A percentile compares a stretch with the other conserved stretches of the same genome.
Evolutionary conservation across 2,113 vertebrate genomes (phyloP).

Genomic region (Calidris pugnax): DNA sequence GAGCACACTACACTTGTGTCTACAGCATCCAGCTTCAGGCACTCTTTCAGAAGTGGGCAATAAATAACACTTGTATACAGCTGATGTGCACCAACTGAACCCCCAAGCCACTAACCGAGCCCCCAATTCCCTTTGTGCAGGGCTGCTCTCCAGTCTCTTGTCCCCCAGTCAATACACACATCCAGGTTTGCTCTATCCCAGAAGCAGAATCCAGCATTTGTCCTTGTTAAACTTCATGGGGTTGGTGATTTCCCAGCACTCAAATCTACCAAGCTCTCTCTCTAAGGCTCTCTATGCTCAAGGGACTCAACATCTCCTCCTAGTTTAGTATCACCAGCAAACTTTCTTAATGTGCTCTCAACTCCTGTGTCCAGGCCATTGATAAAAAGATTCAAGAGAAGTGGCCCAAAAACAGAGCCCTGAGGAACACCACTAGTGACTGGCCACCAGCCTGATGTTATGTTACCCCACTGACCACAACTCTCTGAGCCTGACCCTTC

Average conservation of each 20-base stretch:
- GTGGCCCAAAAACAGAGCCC: neutral
- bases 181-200: neutral
- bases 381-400: neutral
- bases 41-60: neutral
- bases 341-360: neutral
- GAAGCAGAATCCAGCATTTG: neutral
- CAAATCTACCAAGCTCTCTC: neutral
- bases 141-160: neutral
- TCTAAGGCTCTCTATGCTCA: neutral
- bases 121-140: neutral
- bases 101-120: neutral
- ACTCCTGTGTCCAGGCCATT: neutral
- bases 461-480: neutral
- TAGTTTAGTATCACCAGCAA: neutral
- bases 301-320: neutral
- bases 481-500: neutral
- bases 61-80: neutral
- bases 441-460: neutral
- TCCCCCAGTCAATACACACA: neutral
- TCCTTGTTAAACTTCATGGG: no score
- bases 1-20: neutral
- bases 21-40: neutral
- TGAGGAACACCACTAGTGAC: neutral
- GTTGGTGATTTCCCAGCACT: neutral
- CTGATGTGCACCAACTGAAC: neutral